phyloP scores from a whole-genome alignment of 2,797 vertebrate species.

The Cyprinodon diabolis region DNA sequence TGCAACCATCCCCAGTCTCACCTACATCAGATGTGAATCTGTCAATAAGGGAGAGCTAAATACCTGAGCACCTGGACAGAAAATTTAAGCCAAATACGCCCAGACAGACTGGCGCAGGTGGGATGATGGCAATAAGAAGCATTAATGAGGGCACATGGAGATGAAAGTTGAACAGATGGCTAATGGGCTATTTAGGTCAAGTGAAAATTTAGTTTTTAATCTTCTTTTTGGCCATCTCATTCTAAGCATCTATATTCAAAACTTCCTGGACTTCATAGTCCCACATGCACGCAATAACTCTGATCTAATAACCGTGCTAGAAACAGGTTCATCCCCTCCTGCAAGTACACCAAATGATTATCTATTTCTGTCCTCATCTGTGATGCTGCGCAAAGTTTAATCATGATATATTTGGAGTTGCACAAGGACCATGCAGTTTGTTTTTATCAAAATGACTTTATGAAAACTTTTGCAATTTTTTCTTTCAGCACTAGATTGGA shows the following conservation, averaged over 20 bases:
- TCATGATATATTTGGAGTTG: conserved; percentile 51
- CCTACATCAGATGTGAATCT: background rate
- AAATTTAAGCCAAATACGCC: conserved; percentile 48
- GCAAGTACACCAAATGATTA: conserved; percentile 42
- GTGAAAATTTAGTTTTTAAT: conserved; percentile 1
- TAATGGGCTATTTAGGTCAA: conserved; percentile 25
- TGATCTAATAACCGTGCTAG: conserved; percentile 40
- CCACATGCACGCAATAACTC: background rate
- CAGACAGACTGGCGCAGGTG: conserved; percentile 55
- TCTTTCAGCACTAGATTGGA: background rate
- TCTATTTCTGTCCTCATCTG: conserved; percentile 57
- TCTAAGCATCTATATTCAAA: conserved; percentile 16
- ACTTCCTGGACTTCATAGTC: background rate
- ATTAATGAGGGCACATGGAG: conserved; percentile 63
- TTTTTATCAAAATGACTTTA: conserved; percentile 42
- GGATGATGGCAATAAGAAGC: conserved; percentile 52
- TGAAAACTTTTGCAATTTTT: background rate
- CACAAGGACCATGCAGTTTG: conserved; percentile 27
- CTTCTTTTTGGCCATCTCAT: background rate
- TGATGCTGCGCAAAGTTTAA: conserved; percentile 51
- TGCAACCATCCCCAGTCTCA: no score
- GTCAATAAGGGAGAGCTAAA: conserved; percentile 30
- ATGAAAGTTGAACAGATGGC: conserved; percentile 58
- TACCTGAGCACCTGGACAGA: conserved; percentile 64
- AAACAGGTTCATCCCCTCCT: conserved; percentile 9